Percentiles rank a stretch among this genome's conserved stretches.
phyloP scores from a whole-genome alignment of 2,113 vertebrate species.

The Bungarus multicinctus region DNA sequence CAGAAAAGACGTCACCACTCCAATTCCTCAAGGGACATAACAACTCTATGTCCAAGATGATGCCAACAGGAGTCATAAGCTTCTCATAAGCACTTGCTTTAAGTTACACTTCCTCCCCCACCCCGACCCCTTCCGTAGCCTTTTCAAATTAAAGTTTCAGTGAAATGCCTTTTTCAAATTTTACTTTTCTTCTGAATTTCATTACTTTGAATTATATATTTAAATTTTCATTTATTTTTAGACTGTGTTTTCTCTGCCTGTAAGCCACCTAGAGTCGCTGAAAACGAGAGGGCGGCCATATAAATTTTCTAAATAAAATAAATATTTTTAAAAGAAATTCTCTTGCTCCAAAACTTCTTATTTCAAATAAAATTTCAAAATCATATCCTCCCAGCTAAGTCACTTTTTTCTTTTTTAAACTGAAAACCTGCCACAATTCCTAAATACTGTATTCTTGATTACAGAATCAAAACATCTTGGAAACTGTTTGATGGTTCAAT shows the following conservation, averaged over 20 bases:
- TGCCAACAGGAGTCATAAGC: constrained; percentile 83
- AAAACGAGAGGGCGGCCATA: background rate
- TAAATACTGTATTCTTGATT: background rate
- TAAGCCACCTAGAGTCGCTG: background rate
- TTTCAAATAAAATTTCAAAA: background rate
- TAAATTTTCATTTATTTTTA: background rate
- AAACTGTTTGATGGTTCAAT: constrained; percentile 39
- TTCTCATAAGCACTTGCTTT: constrained; percentile 77
- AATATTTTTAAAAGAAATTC: background rate
- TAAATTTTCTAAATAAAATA: background rate
- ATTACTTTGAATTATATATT: background rate
- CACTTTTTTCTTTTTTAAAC: background rate
- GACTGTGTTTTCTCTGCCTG: background rate
- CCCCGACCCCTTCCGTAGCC: background rate
- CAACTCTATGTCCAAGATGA: constrained; percentile 87
- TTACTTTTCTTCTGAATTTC: constrained; percentile 20
- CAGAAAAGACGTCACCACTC: constrained; percentile 94
- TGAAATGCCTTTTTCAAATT: background rate
- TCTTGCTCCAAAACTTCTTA: background rate
- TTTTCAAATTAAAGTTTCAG: background rate
- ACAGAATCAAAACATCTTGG: constrained; percentile 35
- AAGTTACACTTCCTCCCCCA: constrained; percentile 60
- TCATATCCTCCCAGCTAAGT: background rate
- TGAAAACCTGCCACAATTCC: background rate
- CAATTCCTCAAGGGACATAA: constrained; percentile 93